Conservation (phyloP, 92 coral and sea anemone species). For the Scolanthus callimorphus region DNA sequence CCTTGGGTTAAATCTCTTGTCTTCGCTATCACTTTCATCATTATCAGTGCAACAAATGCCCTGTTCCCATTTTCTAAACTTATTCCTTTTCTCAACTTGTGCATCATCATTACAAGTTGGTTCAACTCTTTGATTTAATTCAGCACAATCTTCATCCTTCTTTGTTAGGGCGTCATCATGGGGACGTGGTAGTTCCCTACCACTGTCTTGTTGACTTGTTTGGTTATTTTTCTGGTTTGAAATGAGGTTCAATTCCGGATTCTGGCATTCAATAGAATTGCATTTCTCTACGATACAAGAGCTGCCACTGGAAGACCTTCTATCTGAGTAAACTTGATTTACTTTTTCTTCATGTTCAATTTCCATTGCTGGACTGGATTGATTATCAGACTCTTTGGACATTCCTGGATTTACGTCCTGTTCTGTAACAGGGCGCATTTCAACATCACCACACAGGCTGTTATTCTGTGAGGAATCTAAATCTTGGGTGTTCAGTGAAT, state of each 20-base stretch:
- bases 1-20: constrained; percentile 2
- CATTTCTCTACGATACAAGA: background rate
- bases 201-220: background rate
- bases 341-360: background rate
- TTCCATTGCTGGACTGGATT: background rate
- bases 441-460: background rate
- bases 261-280: background rate
- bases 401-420: background rate
- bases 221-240: background rate
- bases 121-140: too few relatives aligned
- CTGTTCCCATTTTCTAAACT: too few relatives aligned
- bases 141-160: background rate
- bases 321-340: background rate
- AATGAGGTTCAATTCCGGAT: too few relatives aligned
- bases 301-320: background rate
- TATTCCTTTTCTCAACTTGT: too few relatives aligned
- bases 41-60: constrained; percentile 15
- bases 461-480: too few relatives aligned
- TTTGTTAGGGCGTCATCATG: background rate
- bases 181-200: background rate
- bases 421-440: background rate
- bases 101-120: too few relatives aligned
- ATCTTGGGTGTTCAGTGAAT: too few relatives aligned
- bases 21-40: constrained; percentile 15
- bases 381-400: background rate